phyloP scores from a whole-genome alignment of 2,113 vertebrate genomes.

The Danio rerio region DNA sequence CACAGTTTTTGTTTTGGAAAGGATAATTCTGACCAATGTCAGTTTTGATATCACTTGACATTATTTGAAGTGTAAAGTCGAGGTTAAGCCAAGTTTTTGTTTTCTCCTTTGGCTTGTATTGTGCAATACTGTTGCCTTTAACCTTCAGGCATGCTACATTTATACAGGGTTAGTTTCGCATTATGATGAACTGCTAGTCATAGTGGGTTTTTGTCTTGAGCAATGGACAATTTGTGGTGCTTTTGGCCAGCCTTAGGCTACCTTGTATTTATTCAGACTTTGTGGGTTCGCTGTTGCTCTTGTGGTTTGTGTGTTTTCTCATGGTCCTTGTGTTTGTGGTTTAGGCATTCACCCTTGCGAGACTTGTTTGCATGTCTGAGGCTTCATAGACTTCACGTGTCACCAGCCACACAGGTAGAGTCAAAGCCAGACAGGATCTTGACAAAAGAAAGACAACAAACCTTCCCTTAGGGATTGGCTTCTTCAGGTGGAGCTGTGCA shows the following conservation, averaged over 20 bases:
- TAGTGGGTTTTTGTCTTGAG: slow-evolving; percentile 32
- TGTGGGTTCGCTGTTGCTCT: slow-evolving; percentile 16
- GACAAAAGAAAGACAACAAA: slow-evolving; percentile 24
- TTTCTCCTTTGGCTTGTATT: background rate
- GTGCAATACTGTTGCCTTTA: slow-evolving; percentile 16
- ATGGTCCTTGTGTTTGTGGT: slow-evolving; percentile 22
- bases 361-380: slow-evolving; percentile 47
- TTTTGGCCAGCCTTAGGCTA: slow-evolving; percentile 34
- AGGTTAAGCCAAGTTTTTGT: background rate
- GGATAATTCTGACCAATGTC: background rate
- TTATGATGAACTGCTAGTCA: slow-evolving; percentile 26
- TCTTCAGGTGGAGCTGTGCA: slow-evolving; percentile 6
- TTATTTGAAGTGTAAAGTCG: background rate
- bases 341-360: slow-evolving; percentile 16
- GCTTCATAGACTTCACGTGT: slow-evolving; percentile 16
- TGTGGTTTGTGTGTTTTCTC: background rate
- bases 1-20: background rate
- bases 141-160: slow-evolving; percentile 26
- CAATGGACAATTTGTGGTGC: slow-evolving; percentile 16
- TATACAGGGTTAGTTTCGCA: background rate
- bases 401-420: slow-evolving; percentile 30
- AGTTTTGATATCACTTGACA: background rate
- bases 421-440: slow-evolving; percentile 18
- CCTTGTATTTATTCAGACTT: slow-evolving; percentile 36
- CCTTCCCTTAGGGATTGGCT: slow-evolving; percentile 4